These are phyloP conservation scores for Bettongia penicillata DNA, from an alignment of 2,113 vertebrate species.

Conservation along the genomic window DNA sequence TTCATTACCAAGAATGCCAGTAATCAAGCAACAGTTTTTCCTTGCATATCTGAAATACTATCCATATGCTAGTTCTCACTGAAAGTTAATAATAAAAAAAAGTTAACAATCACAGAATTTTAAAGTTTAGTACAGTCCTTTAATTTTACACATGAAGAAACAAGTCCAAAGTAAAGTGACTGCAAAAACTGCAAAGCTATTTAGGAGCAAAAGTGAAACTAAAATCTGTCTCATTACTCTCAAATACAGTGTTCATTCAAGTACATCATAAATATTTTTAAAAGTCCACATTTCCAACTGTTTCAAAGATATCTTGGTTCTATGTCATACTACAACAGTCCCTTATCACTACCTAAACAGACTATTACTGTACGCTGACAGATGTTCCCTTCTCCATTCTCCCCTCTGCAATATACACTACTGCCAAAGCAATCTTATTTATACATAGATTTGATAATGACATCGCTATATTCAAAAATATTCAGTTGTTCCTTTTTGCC, in stretches of 20 bases:
- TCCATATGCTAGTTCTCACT: not conserved
- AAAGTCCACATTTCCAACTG: not conserved
- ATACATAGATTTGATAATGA: not conserved
- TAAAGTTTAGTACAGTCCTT: not conserved
- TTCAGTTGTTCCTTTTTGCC: not conserved
- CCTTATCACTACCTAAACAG: not conserved
- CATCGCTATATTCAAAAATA: not conserved
- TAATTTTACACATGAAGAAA: conserved; percentile 26
- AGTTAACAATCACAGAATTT: conserved; percentile 24
- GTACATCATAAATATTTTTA: not conserved
- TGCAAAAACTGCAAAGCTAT: not conserved
- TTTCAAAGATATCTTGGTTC: not conserved
- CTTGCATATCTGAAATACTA: not conserved
- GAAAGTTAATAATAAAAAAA: not conserved
- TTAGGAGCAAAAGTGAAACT: not conserved
- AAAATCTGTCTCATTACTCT: not conserved
- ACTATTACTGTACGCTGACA: not conserved
- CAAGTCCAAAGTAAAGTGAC: not conserved
- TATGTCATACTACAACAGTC: not conserved
- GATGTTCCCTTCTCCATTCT: not conserved
- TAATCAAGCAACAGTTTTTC: not conserved
- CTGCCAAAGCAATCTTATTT: not conserved
- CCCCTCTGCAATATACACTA: not conserved
- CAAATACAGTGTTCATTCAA: not conserved
- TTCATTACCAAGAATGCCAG: conserved; percentile 21